Conservation (phyloP, 2,797 vertebrate genomes). For the Antrozous pallidus region DNA sequence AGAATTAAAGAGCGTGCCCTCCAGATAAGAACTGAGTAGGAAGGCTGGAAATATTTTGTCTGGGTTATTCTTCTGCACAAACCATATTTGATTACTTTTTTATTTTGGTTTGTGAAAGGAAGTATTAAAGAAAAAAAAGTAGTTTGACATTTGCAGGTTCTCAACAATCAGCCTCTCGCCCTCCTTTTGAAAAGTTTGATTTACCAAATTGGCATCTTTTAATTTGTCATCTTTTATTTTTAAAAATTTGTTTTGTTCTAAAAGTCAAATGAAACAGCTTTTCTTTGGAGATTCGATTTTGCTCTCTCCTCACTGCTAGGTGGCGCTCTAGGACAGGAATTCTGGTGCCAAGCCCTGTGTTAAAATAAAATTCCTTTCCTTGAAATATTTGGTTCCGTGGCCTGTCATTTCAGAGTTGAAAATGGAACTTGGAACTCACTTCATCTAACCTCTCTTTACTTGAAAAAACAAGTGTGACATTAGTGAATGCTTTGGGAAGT, state of each 20-base stretch:
- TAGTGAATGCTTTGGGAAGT: background rate
- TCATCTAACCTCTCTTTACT: background rate
- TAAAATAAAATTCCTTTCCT: background rate
- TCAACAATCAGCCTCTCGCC: background rate
- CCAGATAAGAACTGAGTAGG: background rate
- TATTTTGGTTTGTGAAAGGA: background rate
- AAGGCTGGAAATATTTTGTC: background rate
- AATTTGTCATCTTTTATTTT: background rate
- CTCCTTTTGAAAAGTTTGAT: background rate
- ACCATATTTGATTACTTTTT: background rate
- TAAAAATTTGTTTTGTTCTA: background rate
- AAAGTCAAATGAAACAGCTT: background rate
- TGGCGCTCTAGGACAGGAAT: conserved; percentile 32
- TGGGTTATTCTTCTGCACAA: background rate
- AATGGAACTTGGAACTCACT: background rate
- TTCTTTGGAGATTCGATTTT: background rate
- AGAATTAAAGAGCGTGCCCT: background rate
- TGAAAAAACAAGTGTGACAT: background rate
- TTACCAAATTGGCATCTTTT: background rate
- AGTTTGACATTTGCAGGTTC: background rate
- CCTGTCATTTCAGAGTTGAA: background rate
- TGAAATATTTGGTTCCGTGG: background rate
- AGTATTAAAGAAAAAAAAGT: background rate
- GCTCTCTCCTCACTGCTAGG: background rate
- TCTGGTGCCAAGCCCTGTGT: background rate